Conservation (phyloP, 1,140 invertebrate genomes). For the Penaeus chinensis region DNA sequence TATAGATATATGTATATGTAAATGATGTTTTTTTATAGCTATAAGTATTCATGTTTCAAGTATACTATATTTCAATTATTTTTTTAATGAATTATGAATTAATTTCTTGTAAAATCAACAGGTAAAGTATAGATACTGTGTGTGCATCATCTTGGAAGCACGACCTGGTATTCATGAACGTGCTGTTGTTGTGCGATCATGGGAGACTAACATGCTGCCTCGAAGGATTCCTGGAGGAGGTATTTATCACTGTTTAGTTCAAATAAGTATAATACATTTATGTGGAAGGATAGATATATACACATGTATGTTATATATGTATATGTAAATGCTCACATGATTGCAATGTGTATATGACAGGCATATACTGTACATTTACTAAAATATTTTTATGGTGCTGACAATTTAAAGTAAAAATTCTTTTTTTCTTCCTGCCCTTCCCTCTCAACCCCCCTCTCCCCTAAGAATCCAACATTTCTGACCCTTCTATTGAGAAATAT, state of each 20-base stretch:
- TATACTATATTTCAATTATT: no score
- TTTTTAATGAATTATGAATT: no score
- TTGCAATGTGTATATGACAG: not conserved
- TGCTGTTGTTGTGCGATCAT: conserved; percentile 77
- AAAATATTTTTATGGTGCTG: not conserved
- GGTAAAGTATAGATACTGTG: conserved; percentile 83
- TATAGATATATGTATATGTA: no score
- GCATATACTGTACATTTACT: not conserved
- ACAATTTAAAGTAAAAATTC: not conserved
- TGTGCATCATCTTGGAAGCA: conserved; percentile 74
- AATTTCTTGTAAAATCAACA: conserved; percentile 62
- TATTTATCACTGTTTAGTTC: conserved; percentile 64
- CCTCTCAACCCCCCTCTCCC: not conserved
- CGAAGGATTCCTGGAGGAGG: conserved; percentile 72
- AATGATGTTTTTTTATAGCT: no score
- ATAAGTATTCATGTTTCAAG: no score
- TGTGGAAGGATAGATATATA: not conserved
- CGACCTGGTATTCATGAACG: conserved; percentile 68
- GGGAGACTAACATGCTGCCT: conserved; percentile 85
- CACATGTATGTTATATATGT: not conserved
- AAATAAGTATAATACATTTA: not conserved
- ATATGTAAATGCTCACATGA: not conserved
- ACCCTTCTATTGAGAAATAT: conserved; percentile 69
- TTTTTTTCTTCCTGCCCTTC: conserved; percentile 5
- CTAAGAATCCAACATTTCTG: conserved; percentile 4